A percentile compares a stretch with the other conserved stretches of the same genome.
Evolutionary conservation across 2,797 vertebrate species (phyloP).

Genomic region (Champsocephalus gunnari): DNA sequence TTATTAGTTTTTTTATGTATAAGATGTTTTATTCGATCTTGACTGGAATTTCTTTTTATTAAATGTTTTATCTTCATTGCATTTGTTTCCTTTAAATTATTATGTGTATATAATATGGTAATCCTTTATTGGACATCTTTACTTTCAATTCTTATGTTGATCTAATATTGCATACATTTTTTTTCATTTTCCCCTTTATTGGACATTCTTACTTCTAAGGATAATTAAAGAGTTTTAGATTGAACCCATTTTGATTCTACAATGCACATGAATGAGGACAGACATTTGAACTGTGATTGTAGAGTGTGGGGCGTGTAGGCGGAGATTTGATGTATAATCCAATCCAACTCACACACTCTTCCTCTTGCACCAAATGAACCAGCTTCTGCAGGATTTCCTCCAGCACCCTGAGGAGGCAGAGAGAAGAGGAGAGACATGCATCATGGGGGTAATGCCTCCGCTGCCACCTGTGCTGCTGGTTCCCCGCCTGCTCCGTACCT

Average conservation of each 20-base stretch:
- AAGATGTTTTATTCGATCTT: too few species aligned
- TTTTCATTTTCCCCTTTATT: too few species aligned
- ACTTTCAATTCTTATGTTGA: too few species aligned
- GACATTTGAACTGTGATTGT: conserved; percentile 22
- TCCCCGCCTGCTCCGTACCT: conserved; percentile 78
- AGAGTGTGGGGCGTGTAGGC: conserved; percentile 37
- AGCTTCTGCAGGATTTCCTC: conserved; percentile 93
- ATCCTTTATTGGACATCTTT: too few species aligned
- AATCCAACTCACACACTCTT: conserved; percentile 92
- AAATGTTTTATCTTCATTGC: too few species aligned
- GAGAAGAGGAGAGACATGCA: conserved; percentile 55
- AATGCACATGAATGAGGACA: conserved; percentile 34
- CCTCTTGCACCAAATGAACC: conserved; percentile 92
- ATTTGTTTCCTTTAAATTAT: too few species aligned
- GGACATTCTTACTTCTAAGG: too few species aligned
- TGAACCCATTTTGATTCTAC: not conserved
- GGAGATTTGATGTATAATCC: conserved; percentile 51
- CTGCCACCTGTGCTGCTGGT: conserved; percentile 47
- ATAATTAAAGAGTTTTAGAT: too few species aligned
- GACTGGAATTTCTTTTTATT: too few species aligned
- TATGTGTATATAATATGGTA: too few species aligned
- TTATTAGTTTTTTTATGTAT: too few species aligned
- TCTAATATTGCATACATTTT: too few species aligned
- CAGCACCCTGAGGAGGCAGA: conserved; percentile 85
- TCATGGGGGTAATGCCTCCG: conserved; percentile 50